phyloP scores from a whole-genome alignment of 2,888 invertebrate genomes.

The Xylophagus ater region DNA sequence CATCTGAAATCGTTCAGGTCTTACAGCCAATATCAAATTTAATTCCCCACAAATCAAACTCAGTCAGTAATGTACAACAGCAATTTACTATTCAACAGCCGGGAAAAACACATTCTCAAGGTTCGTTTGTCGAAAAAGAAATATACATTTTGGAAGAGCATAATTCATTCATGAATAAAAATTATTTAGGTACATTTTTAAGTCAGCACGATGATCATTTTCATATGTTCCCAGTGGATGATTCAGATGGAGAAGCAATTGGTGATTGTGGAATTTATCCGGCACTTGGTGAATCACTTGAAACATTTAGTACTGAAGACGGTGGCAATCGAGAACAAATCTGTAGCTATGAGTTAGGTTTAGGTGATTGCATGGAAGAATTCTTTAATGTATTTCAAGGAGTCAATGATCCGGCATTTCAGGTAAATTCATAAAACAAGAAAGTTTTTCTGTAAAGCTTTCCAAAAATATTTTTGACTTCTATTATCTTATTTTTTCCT shows the following conservation, averaged over 20 bases:
- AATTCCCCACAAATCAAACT: conserved; percentile 25
- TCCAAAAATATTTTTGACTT: background rate
- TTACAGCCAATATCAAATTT: conserved; percentile 33
- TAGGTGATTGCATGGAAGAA: conserved; percentile 37
- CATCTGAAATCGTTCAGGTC: conserved; percentile 34
- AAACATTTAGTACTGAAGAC: conserved; percentile 31
- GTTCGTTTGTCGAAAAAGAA: conserved; percentile 1
- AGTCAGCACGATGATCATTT: conserved; percentile 25
- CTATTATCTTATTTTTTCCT: conserved; percentile 2
- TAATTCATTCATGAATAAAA: conserved; percentile 15
- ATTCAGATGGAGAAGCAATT: conserved; percentile 23
- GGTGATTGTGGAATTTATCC: conserved; percentile 31
- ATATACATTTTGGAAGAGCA: conserved; percentile 8
- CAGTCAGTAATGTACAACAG: conserved; percentile 28
- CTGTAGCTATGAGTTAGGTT: conserved; percentile 27
- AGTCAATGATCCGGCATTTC: conserved; percentile 30
- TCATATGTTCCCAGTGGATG: conserved; percentile 24
- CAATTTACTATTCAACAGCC: conserved; percentile 24
- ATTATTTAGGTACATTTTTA: conserved; percentile 21
- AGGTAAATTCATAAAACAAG: conserved; percentile 21
- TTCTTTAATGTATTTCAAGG: conserved; percentile 36
- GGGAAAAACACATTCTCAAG: conserved; percentile 16
- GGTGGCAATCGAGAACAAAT: conserved; percentile 30
- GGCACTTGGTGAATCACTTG: conserved; percentile 29
- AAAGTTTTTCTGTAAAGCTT: background rate